Evolutionary conservation across 2,797 vertebrate genomes (phyloP).

Genomic region (Bucorvus abyssinicus): DNA sequence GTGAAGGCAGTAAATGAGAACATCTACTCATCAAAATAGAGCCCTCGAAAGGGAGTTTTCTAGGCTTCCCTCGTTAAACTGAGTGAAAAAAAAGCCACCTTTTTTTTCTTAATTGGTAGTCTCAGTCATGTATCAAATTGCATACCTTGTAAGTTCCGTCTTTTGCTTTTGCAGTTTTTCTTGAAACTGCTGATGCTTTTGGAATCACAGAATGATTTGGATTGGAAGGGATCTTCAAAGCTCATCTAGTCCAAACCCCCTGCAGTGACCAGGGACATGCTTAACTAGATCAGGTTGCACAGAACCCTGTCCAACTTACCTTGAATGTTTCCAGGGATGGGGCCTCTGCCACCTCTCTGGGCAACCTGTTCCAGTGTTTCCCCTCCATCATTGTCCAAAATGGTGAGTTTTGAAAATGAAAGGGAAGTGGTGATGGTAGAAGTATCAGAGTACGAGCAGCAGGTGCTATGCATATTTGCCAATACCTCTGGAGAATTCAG

Average conservation of each 20-base stretch:
- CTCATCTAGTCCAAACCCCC: no score
- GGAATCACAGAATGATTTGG: no score
- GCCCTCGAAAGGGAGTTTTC: neutral
- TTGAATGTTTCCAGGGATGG: no score
- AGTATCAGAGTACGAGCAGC: neutral
- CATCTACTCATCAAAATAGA: neutral
- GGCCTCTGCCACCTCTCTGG: no score
- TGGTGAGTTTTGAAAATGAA: neutral
- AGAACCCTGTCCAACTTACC: no score
- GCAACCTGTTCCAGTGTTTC: no score
- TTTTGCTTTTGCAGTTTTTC: neutral
- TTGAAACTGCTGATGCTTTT: neutral
- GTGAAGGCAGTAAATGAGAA: neutral
- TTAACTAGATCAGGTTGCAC: no score
- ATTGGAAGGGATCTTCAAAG: no score
- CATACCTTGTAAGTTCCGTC: neutral
- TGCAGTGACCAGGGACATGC: no score
- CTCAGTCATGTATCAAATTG: neutral
- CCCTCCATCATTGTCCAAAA: no score
- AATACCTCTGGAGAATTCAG: no score
- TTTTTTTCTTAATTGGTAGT: neutral
- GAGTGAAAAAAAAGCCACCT: fast-evolving
- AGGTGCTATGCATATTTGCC: no score
- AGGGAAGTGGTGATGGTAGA: neutral
- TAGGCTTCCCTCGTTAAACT: neutral